phyloP scores from a whole-genome alignment of 1,140 invertebrate genomes.

The Pectinophora gossypiella region DNA sequence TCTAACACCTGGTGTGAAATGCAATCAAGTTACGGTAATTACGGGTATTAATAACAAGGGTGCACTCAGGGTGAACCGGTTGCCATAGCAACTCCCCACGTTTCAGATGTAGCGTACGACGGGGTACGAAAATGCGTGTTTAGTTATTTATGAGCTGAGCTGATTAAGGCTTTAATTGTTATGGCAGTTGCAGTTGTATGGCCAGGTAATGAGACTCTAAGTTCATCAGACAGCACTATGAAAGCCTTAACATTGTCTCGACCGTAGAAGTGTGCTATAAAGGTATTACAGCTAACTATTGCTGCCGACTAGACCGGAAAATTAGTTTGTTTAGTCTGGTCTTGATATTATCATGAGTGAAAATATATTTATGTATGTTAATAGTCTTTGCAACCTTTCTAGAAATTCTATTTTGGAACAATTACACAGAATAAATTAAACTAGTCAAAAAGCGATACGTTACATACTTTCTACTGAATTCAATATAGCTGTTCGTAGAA shows the following conservation, averaged over 20 bases:
- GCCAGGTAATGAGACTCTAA: conserved; percentile 11
- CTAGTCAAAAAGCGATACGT: no score
- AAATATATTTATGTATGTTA: no score
- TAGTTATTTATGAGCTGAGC: conserved; percentile 62
- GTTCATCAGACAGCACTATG: neutral
- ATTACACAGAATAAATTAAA: no score
- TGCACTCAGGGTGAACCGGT: conserved; percentile 58
- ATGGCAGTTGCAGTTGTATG: conserved; percentile 21
- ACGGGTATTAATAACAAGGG: conserved; percentile 73
- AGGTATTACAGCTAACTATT: neutral
- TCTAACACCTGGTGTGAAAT: conserved; percentile 72
- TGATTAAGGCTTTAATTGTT: conserved; percentile 61
- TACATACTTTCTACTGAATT: neutral
- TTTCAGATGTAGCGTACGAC: conserved; percentile 53
- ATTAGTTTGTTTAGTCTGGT: no score
- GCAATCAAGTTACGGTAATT: conserved; percentile 75
- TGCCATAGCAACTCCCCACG: conserved; percentile 60
- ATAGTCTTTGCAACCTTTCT: no score
- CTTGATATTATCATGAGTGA: no score
- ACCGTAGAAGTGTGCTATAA: neutral
- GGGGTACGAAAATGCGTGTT: conserved; percentile 45
- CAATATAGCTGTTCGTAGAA: neutral
- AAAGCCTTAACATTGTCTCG: neutral
- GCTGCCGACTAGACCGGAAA: no score
- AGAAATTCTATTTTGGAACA: no score